Base-by-base conservation (phyloP, 2,888 invertebrate genomes). In the Odontomyia ornata region DNA sequence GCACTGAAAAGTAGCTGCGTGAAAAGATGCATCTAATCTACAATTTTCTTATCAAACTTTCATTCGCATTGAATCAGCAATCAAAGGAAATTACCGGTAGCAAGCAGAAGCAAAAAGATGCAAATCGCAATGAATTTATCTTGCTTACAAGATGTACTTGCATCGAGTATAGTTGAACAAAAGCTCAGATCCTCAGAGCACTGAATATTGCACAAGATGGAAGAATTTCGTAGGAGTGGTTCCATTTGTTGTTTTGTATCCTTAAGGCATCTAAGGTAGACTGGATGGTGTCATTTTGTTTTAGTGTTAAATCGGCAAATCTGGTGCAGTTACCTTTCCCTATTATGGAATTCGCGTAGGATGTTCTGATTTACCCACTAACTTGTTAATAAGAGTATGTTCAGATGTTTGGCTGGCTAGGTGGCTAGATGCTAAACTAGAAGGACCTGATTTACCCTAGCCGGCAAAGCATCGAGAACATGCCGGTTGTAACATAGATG, bases 331-430 rank as follows among this genome's bases (percentile, higher is more conserved):
- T 25, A 47, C 69, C 47, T 25, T 69, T 69, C 46, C 72, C 56
- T 27, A 28, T 72, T 73, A 36, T 73, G 60, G 57, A 73, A 57
- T 73, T 60, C 57, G 57, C 57, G 57, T 73, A 73, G 73, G 36
- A 73, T 57, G 52, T 57, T 72, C 57, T 30, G 60, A 73, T 57
- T 57, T 73, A 60, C 73, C 73, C 60, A 73, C 73, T 60, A 60
- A 60, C 73, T 57, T 21, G 73, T 46, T 64, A 43, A 52, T 71
- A n/a, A n/a, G n/a, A n/a, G n/a, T n/a, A n/a, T n/a, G n/a, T n/a
- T n/a, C n/a, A n/a, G n/a, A 60, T 60, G 57, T 25, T 52, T 25
- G 69, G 23, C 23, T 69, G 69, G 23, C 46, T 62, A 27, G 15
- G 18, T 65, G 36, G 9, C 3, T 36, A 9, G 36, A 36, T 36